Percentiles rank a stretch among this genome's conserved stretches.
Evolutionary conservation across 2,113 vertebrate species (phyloP).

Genomic region (Nothocercus julius): DNA sequence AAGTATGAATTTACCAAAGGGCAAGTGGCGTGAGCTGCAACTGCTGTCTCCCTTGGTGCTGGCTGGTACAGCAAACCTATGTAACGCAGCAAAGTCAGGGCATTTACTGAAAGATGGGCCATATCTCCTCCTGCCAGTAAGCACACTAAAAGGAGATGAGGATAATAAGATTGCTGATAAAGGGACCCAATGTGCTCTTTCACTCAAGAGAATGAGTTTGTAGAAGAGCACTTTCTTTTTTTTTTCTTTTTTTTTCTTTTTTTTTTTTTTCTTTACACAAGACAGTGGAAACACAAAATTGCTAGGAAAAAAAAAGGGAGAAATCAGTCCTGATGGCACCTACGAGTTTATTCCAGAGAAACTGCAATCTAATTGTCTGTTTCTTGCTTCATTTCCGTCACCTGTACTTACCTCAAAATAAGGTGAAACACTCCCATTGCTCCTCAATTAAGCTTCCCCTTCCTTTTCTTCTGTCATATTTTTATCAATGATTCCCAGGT

Average conservation of each 20-base stretch:
- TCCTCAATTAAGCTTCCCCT: background rate
- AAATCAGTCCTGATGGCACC: background rate
- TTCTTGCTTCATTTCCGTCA: background rate
- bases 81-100: background rate
- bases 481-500: accelerated
- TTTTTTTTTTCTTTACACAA: background rate
- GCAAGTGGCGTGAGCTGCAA: accelerated
- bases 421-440: accelerated
- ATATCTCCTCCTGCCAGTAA: background rate
- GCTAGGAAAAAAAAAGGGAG: background rate
- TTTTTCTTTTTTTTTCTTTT: background rate
- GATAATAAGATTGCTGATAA: background rate
- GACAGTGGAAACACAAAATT: background rate
- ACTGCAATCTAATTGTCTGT: too few species aligned
- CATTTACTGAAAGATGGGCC: background rate
- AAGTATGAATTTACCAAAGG: accelerated
- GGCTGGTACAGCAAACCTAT: too few species aligned
- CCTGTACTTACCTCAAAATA: background rate
- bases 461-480: background rate
- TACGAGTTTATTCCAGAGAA: accelerated
- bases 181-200: background rate
- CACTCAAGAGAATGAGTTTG: background rate
- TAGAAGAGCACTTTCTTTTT: background rate
- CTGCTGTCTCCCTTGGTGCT: accelerated
- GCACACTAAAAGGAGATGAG: background rate